These are phyloP conservation scores for Agrochola lychnidis DNA, from an alignment of 2,888 invertebrate species.

Conservation along the genomic window DNA sequence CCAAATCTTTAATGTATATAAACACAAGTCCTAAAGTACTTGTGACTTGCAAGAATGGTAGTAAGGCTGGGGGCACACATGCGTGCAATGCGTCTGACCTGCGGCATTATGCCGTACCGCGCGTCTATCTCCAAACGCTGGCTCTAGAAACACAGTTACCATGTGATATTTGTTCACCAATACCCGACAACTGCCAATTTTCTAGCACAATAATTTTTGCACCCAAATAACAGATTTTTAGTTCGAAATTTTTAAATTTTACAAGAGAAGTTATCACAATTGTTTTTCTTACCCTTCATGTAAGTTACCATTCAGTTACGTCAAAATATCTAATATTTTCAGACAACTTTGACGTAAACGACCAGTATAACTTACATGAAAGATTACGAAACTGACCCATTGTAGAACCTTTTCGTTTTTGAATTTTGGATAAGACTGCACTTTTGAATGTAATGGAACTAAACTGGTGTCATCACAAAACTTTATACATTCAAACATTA, in stretches of 20 bases:
- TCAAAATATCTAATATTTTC: neutral
- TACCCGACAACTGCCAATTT: conserved; percentile 41
- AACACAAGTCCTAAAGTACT: neutral
- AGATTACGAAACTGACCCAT: neutral
- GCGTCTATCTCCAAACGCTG: conserved; percentile 98
- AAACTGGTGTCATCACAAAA: conserved; percentile 34
- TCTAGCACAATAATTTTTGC: neutral
- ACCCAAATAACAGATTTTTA: neutral
- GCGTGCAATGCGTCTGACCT: conserved; percentile 92
- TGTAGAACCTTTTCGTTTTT: neutral
- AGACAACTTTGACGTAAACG: neutral
- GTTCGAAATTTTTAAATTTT: neutral
- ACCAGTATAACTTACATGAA: neutral
- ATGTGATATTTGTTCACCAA: conserved; percentile 48
- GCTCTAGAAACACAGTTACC: conserved; percentile 92
- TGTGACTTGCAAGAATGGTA: conserved; percentile 57
- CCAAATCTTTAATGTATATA: neutral
- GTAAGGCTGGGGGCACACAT: conserved; percentile 83
- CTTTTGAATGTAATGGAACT: conserved; percentile 23
- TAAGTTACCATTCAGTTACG: neutral
- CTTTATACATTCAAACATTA: conserved; percentile 57
- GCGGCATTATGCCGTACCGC: conserved; percentile 95
- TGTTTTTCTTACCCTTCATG: neutral
- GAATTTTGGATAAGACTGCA: neutral
- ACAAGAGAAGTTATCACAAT: neutral